These are phyloP conservation scores for Timema cristinae DNA, from an alignment of 2,888 invertebrate species.

Conservation along the genomic window DNA sequence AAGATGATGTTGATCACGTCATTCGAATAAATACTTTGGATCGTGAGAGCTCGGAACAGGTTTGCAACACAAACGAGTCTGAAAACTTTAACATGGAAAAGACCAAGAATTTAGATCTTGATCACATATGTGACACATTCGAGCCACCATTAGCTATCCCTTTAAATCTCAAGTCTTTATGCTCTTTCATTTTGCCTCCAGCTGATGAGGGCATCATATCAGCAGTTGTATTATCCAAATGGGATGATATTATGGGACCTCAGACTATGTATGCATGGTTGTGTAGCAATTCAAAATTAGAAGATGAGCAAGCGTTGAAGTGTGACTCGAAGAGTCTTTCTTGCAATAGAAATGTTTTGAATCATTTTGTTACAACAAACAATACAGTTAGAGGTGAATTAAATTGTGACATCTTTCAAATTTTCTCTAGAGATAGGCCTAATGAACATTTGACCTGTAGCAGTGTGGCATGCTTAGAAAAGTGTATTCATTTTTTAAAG, in stretches of 20 bases:
- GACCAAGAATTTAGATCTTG: neutral
- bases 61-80: neutral
- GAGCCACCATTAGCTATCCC: neutral
- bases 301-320: neutral
- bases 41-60: neutral
- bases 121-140: neutral
- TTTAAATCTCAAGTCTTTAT: slow-evolving; percentile 19
- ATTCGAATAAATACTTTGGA: slow-evolving; percentile 26
- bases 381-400: neutral
- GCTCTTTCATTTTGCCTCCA: slow-evolving; percentile 29
- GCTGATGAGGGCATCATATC: slow-evolving; percentile 28
- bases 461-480: slow-evolving; percentile 11
- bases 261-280: slow-evolving; percentile 33
- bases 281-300: slow-evolving; percentile 17
- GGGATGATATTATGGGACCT: slow-evolving; percentile 35
- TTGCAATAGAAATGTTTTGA: too few species aligned
- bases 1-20: slow-evolving; percentile 29
- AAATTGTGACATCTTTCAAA: neutral
- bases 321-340: neutral
- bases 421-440: neutral
- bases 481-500: neutral
- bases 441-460: neutral
- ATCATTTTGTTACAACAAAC: too few species aligned
- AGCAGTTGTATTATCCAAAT: slow-evolving; percentile 31
- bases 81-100: neutral